A percentile compares a stretch with the other conserved stretches of the same genome.
phyloP scores from a whole-genome alignment of 2,888 invertebrate species.

The Agrotis ipsilon region DNA sequence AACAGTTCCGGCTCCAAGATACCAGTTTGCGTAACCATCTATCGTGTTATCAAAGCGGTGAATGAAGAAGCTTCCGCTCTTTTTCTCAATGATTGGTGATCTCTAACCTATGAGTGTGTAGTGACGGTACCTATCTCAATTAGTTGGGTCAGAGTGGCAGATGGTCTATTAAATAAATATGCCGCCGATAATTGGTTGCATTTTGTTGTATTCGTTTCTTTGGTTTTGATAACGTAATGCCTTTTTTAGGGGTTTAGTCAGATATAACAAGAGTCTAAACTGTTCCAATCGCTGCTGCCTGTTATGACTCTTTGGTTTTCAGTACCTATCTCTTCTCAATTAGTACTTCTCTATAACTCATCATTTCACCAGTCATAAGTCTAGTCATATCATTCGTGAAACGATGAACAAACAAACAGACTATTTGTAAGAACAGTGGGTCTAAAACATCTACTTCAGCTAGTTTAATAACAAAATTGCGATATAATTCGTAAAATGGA shows the following conservation, averaged over 20 bases:
- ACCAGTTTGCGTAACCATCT: slow-evolving; percentile 31
- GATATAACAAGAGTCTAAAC: too few species aligned
- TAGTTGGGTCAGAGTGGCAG: slow-evolving; percentile 31
- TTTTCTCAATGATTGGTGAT: slow-evolving; percentile 40
- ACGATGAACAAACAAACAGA: background rate
- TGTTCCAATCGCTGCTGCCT: too few species aligned
- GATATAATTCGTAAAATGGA: too few species aligned
- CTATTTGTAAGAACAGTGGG: background rate
- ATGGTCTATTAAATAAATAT: slow-evolving; percentile 8
- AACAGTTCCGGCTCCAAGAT: slow-evolving; percentile 40
- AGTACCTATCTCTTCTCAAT: too few species aligned
- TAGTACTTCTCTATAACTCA: too few species aligned
- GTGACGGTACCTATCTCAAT: slow-evolving; percentile 30
- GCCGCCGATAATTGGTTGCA: background rate
- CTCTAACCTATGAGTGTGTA: slow-evolving; percentile 38
- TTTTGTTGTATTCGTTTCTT: background rate
- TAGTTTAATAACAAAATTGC: too few species aligned
- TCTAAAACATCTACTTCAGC: too few species aligned
- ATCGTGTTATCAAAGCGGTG: slow-evolving; percentile 29
- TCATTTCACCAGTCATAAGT: too few species aligned
- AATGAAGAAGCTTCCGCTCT: slow-evolving; percentile 36
- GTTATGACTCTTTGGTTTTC: too few species aligned
- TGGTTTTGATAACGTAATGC: background rate
- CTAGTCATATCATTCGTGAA: background rate
- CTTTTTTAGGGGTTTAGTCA: too few species aligned